Conservation (phyloP, 2,888 invertebrate species). For the Rosalia funebris region DNA sequence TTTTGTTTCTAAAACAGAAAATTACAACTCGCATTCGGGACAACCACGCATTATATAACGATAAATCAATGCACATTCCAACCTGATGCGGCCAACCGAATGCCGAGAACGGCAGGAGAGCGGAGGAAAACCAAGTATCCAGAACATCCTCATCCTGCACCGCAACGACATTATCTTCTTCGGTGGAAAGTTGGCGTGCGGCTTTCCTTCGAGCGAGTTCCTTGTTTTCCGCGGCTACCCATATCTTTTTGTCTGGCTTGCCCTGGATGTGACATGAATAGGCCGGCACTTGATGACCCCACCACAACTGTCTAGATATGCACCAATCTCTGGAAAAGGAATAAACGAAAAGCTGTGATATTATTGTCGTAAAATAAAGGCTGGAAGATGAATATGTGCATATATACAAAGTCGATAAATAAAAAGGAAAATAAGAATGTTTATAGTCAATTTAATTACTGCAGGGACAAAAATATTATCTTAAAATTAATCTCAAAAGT, state of each 20-base stretch:
- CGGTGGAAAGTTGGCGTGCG: slow-evolving; percentile 68
- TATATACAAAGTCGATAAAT: no score
- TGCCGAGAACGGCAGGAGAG: slow-evolving; percentile 93
- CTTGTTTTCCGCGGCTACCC: slow-evolving; percentile 64
- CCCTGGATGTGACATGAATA: slow-evolving; percentile 66
- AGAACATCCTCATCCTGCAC: slow-evolving; percentile 93
- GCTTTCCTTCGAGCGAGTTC: slow-evolving; percentile 86
- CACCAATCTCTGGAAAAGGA: slow-evolving; percentile 91
- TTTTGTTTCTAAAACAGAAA: no score
- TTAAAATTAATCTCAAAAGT: no score
- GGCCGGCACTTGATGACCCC: slow-evolving; percentile 98
- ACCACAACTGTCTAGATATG: slow-evolving; percentile 98
- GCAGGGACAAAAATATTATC: no score
- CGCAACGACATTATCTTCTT: slow-evolving; percentile 68
- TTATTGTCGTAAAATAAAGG: not conserved
- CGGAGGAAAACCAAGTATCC: slow-evolving; percentile 99
- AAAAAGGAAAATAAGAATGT: no score
- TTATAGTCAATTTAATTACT: no score
- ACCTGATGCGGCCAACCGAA: slow-evolving; percentile 94
- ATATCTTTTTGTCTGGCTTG: slow-evolving; percentile 43
- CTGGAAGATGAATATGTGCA: no score
- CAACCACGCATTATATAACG: no score
- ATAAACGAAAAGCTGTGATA: not conserved
- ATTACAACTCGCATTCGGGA: no score
- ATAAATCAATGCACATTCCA: no score